Evolutionary conservation across 2,113 vertebrate genomes (phyloP), one percentile per base, ranked within the genome.

Genomic region (Cervus canadensis): DNA sequence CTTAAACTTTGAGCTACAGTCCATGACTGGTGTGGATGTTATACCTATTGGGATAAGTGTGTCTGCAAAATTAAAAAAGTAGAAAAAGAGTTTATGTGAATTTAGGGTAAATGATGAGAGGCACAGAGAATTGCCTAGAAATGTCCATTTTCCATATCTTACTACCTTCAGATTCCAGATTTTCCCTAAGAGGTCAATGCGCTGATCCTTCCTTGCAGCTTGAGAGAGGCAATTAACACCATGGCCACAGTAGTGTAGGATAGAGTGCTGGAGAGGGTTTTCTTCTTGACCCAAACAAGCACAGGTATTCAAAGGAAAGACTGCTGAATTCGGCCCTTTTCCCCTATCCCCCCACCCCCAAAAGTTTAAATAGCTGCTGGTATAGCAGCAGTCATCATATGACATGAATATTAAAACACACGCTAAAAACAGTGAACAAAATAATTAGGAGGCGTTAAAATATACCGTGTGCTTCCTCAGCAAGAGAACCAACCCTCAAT

Each of bases 201-300:
- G 26, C 1, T 50, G 25, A 62, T 10, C 14, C 28, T 71, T 30
- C 13, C 17, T 40, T 56, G 5, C 33, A 30, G 23, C 17, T 40
- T 84, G 23, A 21, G 26, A 54, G 10, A 83, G 5, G 16, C 19
- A 54, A 33, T 50, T 62, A 4, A n/a, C 57, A 52, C 33, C 1
- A 17, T 2, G 7, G 54, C 16, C 36, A 16, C 11, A 2, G 5
- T 2, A 48, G 6, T 30, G 3, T 6, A 67, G n/a, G 4, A 16
- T 1, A 33, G 6, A 50, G 30, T 60, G 19, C 45, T 13, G 6
- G 30, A 62, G 48, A 43, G 14, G 3, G 8, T 14, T 36, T 45
- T 54, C 14, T 67, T 91, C 19, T 19, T 52, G 74, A 59, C 8
- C 43, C 50, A 87, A 56, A 84, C 12, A 56, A 7, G 3, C 19